These are phyloP conservation scores for Drosophila repleta DNA, from an alignment of 1,140 invertebrate genomes.

Conservation along the genomic window DNA sequence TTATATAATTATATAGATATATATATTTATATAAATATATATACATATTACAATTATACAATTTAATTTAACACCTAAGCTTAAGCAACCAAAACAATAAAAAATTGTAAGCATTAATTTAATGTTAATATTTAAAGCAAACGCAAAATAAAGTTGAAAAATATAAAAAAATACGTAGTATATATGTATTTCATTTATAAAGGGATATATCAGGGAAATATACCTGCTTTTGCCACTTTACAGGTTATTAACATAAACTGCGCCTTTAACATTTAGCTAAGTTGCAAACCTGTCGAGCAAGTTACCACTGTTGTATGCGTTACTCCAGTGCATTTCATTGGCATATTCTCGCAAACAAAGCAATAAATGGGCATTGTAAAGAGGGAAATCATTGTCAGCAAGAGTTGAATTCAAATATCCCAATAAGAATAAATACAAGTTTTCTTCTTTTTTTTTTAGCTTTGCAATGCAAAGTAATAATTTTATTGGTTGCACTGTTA, in stretches of 20 bases:
- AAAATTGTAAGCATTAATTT: constrained; percentile 26
- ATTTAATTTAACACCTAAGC: constrained; percentile 25
- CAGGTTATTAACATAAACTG: too few relatives aligned
- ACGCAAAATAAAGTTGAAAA: constrained; percentile 34
- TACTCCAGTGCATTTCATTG: too few relatives aligned
- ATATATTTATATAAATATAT: neutral
- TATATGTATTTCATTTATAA: neutral
- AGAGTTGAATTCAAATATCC: too few relatives aligned
- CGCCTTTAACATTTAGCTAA: neutral
- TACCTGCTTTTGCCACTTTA: too few relatives aligned
- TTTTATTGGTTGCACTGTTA: constrained; percentile 40
- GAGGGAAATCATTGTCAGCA: too few relatives aligned
- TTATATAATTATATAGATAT: constrained; percentile 7
- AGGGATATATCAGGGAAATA: neutral
- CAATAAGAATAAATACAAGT: too few relatives aligned
- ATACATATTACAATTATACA: constrained; percentile 26
- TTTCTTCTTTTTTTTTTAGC: constrained; percentile 19
- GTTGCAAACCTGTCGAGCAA: neutral
- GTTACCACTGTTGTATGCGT: too few relatives aligned
- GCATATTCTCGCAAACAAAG: too few relatives aligned
- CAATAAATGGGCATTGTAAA: too few relatives aligned
- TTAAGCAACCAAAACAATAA: constrained; percentile 18
- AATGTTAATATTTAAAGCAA: constrained; percentile 31
- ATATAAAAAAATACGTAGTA: neutral
- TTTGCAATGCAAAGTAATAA: constrained; percentile 48